Conservation (phyloP, 2,113 vertebrate genomes). For the Mixornis gularis region DNA sequence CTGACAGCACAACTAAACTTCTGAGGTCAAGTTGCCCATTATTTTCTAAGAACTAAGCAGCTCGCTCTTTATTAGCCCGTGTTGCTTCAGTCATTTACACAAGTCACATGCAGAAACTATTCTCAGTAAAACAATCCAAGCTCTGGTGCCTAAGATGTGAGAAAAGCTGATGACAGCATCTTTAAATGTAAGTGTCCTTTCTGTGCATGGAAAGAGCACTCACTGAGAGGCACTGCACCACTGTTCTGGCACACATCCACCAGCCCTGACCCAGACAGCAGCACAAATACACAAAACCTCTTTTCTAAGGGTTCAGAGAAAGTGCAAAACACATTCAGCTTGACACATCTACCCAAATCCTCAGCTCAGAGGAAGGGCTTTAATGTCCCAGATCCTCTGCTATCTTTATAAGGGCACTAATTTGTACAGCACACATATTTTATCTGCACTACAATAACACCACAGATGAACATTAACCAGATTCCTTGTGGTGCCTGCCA, state of each 20-base stretch:
- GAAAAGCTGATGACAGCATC: not conserved
- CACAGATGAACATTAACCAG: slow-evolving; percentile 36
- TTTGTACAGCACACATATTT: not conserved
- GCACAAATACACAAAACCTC: slow-evolving; percentile 42
- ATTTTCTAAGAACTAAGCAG: not conserved
- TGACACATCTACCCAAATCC: not conserved
- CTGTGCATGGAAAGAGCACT: not conserved
- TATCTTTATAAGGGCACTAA: slow-evolving; percentile 25
- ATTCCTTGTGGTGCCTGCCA: not conserved
- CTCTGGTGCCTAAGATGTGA: not conserved
- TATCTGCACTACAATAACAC: not conserved
- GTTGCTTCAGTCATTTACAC: not conserved
- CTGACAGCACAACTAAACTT: not conserved
- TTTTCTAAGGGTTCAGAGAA: slow-evolving; percentile 38
- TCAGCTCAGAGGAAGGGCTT: not conserved
- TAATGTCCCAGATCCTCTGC: not conserved
- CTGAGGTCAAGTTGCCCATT: not conserved
- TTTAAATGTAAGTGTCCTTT: not conserved
- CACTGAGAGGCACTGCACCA: not conserved
- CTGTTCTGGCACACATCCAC: slow-evolving; percentile 32
- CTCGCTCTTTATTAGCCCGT: not conserved
- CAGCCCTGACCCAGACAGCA: slow-evolving; percentile 32
- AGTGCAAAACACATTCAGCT: slow-evolving; percentile 10
- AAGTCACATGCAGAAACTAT: not conserved
- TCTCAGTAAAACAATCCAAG: not conserved